These are phyloP conservation scores for Callinectes sapidus DNA, from an alignment of 2,888 invertebrate species.

Conservation along the genomic window DNA sequence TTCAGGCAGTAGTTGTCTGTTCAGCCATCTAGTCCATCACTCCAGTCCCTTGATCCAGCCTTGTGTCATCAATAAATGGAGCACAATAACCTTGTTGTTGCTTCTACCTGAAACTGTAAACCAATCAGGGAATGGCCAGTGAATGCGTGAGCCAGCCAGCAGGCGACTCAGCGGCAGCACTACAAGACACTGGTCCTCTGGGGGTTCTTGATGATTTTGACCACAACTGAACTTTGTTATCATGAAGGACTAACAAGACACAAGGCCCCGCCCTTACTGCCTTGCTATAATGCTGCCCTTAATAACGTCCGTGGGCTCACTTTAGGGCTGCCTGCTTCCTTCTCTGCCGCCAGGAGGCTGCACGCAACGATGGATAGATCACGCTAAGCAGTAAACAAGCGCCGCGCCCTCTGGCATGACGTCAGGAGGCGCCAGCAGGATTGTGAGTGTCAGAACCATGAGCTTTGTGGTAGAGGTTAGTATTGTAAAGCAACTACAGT, in stretches of 20 bases:
- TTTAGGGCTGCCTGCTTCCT: not conserved
- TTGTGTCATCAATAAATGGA: not conserved
- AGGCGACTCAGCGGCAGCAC: not conserved
- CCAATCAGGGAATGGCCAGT: not conserved
- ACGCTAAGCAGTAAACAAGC: not conserved
- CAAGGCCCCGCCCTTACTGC: not conserved
- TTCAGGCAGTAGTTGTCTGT: not conserved
- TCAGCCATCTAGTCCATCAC: not conserved
- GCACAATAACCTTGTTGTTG: not conserved
- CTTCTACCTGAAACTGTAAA: not conserved
- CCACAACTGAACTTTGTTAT: not conserved
- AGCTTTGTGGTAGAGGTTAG: not conserved
- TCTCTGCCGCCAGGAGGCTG: conserved; percentile 3
- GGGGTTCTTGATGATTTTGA: not conserved
- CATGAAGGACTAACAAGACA: no score
- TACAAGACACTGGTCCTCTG: not conserved
- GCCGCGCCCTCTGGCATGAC: not conserved
- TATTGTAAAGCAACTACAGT: not conserved
- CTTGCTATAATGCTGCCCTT: not conserved
- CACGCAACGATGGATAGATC: not conserved
- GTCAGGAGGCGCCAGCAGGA: not conserved
- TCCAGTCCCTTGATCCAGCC: not conserved
- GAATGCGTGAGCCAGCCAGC: not conserved
- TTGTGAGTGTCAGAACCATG: not conserved
- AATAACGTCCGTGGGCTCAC: not conserved